A percentile compares a stretch with the other conserved stretches of the same genome.
phyloP scores from a whole-genome alignment of 2,113 vertebrate genomes.

The Todiramphus saurophagus region DNA sequence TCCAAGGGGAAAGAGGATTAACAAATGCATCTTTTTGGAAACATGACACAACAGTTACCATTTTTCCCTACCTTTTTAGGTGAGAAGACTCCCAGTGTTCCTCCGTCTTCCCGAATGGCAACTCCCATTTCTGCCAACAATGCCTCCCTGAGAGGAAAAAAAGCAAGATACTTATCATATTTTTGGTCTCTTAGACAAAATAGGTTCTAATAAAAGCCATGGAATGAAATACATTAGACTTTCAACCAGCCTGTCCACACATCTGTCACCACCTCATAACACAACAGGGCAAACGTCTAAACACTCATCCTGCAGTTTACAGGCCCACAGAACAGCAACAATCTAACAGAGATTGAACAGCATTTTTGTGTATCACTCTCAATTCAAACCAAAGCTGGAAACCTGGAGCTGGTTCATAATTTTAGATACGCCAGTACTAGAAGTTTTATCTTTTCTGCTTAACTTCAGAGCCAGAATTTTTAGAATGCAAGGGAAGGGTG shows the following conservation, averaged over 20 bases:
- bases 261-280: neutral
- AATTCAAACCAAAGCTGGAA: neutral
- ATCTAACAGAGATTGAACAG: neutral
- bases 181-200: neutral
- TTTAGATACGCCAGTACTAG: neutral
- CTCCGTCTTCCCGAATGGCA: slow-evolving; percentile 97
- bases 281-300: neutral
- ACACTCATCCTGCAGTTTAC: neutral
- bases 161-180: neutral
- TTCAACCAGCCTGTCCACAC: neutral
- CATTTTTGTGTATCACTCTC: neutral
- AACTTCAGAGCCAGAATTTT: neutral
- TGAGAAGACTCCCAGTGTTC: slow-evolving; percentile 96
- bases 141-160: slow-evolving; percentile 83
- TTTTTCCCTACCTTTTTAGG: slow-evolving; percentile 91
- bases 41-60: neutral
- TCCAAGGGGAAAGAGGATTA: neutral
- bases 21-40: neutral
- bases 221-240: neutral
- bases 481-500: neutral
- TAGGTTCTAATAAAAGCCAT: neutral
- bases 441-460: neutral
- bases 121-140: slow-evolving; percentile 98
- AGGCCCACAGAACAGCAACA: neutral
- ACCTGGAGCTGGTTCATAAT: neutral